These are phyloP conservation scores for Halictus ligatus DNA, from an alignment of 2,888 invertebrate species.

Conservation along the genomic window DNA sequence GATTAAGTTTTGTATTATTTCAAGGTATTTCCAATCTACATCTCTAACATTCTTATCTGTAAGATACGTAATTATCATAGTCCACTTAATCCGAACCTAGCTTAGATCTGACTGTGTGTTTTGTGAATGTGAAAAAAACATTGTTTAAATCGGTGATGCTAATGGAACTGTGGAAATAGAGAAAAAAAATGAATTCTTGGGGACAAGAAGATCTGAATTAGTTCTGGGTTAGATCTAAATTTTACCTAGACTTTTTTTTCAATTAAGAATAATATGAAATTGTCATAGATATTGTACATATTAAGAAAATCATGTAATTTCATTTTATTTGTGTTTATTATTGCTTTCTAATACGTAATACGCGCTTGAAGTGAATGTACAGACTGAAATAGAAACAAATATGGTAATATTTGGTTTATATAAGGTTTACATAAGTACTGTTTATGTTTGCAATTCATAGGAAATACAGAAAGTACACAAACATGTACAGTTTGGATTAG, in stretches of 20 bases:
- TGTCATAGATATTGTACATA: neutral
- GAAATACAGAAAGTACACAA: neutral
- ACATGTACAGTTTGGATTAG: neutral
- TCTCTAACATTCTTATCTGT: slow-evolving; percentile 1
- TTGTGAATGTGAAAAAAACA: neutral
- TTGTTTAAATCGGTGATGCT: neutral
- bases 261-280: neutral
- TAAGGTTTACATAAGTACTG: neutral
- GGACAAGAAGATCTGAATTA: neutral
- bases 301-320: neutral
- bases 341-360: neutral
- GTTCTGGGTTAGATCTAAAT: neutral
- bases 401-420: neutral
- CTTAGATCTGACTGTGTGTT: neutral
- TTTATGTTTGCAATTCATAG: neutral
- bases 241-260: neutral
- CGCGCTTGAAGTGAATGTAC: neutral
- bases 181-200: neutral
- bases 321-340: neutral
- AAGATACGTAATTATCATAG: neutral
- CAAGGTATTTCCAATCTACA: neutral
- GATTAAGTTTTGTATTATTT: neutral
- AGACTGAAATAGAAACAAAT: neutral
- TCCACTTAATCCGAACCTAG: neutral
- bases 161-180: neutral